phyloP scores from a whole-genome alignment of 2,113 vertebrate species.

The Tiliqua scincoides region DNA sequence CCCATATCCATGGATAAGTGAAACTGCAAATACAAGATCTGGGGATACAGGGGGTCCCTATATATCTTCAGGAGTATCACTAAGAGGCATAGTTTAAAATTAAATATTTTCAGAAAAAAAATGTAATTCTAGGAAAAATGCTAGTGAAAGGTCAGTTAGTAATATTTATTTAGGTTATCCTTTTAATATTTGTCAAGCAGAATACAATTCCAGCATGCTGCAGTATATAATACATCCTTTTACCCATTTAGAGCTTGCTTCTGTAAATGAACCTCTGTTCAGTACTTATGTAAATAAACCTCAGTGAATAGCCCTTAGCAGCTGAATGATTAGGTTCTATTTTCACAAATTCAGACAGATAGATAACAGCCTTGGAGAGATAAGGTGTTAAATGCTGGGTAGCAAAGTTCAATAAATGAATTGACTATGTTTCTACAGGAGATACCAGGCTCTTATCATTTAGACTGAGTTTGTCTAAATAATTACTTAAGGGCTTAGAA shows the following conservation, averaged over 20 bases:
- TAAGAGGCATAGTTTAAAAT: not conserved
- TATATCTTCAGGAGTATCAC: too few species aligned
- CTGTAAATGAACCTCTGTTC: not conserved
- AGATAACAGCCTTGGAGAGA: conserved; percentile 22
- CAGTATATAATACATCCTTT: conserved; percentile 4
- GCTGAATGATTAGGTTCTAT: conserved; percentile 9
- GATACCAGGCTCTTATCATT: conserved; percentile 11
- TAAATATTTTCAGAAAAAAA: not conserved
- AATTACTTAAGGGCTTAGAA: conserved; percentile 24
- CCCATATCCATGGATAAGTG: too few species aligned
- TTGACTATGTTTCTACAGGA: conserved; percentile 11
- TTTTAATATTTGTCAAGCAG: not conserved
- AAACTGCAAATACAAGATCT: too few species aligned
- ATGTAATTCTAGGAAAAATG: not conserved
- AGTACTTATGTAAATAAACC: conserved; percentile 10
- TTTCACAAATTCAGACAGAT: conserved; percentile 22
- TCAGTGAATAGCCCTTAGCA: conserved; percentile 7
- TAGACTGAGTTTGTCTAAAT: conserved; percentile 12
- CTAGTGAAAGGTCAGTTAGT: not conserved
- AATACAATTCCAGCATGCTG: not conserved
- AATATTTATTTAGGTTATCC: not conserved
- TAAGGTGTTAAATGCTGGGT: conserved; percentile 8
- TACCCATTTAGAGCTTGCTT: not conserved
- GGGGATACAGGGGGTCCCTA: too few species aligned
- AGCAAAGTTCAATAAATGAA: conserved; percentile 24